Evolutionary conservation across 2,888 invertebrate species (phyloP).

Genomic region (Meiosimyza platycephala): DNA sequence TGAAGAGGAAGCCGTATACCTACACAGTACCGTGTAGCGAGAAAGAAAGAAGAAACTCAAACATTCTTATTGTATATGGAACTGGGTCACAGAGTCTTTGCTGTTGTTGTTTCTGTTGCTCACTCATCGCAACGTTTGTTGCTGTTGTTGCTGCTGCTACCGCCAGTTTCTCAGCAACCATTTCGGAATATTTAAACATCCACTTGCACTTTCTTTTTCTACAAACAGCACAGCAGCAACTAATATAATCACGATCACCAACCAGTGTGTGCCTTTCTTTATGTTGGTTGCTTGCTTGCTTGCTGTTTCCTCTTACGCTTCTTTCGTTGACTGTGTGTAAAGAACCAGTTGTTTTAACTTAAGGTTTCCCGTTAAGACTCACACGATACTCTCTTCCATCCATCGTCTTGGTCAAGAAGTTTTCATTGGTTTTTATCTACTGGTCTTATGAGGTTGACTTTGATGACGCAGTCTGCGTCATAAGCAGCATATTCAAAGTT

Average conservation of each 20-base stretch:
- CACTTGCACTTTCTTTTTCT: constrained; percentile 65
- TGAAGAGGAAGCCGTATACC: too few relatives aligned
- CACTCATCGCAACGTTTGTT: not conserved
- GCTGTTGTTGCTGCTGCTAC: not conserved
- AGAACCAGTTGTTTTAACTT: too few relatives aligned
- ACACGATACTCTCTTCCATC: not conserved
- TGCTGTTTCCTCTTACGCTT: too few relatives aligned
- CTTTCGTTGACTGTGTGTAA: too few relatives aligned
- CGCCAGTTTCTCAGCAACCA: constrained; percentile 41
- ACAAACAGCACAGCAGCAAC: constrained; percentile 16
- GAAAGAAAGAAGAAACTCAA: constrained; percentile 39
- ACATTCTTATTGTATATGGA: constrained; percentile 59
- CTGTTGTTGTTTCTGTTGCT: constrained; percentile 19
- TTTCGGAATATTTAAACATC: constrained; percentile 64
- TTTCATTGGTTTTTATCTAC: too few relatives aligned
- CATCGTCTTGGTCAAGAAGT: too few relatives aligned
- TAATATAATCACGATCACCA: constrained; percentile 3
- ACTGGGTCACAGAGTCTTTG: constrained; percentile 52
- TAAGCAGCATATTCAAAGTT: too few relatives aligned
- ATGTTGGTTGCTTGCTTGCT: not conserved
- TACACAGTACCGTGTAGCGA: not conserved
- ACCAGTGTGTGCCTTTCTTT: too few relatives aligned
- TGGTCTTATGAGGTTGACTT: too few relatives aligned
- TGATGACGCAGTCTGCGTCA: too few relatives aligned
- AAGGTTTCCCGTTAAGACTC: not conserved